A percentile compares a stretch with the other conserved stretches of the same genome.
Evolutionary conservation across 2,888 invertebrate genomes (phyloP).

Genomic region (Dioctria linearis): DNA sequence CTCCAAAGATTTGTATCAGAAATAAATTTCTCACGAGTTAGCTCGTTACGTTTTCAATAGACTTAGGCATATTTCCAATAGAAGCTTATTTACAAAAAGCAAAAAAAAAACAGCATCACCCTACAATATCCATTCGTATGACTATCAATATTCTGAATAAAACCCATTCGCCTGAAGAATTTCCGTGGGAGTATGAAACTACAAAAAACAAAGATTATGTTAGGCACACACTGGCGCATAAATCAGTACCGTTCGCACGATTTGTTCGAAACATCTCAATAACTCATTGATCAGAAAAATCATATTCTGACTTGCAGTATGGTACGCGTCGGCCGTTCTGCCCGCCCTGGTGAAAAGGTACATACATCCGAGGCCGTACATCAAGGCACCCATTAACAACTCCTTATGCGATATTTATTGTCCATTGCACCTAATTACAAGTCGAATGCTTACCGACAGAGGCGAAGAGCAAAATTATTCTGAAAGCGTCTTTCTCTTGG

Average conservation of each 20-base stretch:
- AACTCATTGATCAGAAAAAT: slow-evolving; percentile 19
- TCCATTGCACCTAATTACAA: slow-evolving; percentile 46
- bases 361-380: background rate
- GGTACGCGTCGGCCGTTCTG: background rate
- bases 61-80: background rate
- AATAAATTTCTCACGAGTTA: slow-evolving; percentile 38
- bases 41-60: slow-evolving; percentile 6
- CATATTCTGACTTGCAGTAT: slow-evolving; percentile 29
- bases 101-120: background rate
- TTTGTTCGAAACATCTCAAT: slow-evolving; percentile 43
- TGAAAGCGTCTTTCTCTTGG: background rate
- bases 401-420: slow-evolving; percentile 48
- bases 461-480: background rate
- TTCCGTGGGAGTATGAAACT: slow-evolving; percentile 35
- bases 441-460: slow-evolving; percentile 14
- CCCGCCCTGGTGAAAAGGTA: slow-evolving; percentile 1
- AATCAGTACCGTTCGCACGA: slow-evolving; percentile 35
- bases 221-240: background rate
- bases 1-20: slow-evolving; percentile 29
- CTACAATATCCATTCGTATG: slow-evolving; percentile 2
- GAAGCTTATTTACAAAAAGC: too few relatives aligned
- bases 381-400: slow-evolving; percentile 37
- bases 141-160: slow-evolving; percentile 19
- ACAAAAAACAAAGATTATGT: slow-evolving; percentile 10
- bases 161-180: slow-evolving; percentile 13